phyloP scores from a whole-genome alignment of 1,140 invertebrate genomes.

The Diabrotica undecimpunctata region DNA sequence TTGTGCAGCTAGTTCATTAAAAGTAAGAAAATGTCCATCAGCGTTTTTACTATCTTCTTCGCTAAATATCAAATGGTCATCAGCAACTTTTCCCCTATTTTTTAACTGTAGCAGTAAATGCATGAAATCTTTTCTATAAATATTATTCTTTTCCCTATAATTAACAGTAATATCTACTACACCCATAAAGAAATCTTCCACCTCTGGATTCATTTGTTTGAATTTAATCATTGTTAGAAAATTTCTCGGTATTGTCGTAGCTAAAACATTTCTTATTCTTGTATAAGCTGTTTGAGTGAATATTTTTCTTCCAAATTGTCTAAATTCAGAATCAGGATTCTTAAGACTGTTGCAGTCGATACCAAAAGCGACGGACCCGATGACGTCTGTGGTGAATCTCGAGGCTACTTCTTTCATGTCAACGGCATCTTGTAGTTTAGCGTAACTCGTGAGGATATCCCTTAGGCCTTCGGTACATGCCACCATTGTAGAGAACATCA shows the following conservation, averaged over 20 bases:
- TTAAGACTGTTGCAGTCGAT: slow-evolving; percentile 43
- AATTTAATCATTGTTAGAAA: neutral
- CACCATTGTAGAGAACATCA: slow-evolving; percentile 43
- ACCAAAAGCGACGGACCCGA: slow-evolving; percentile 46
- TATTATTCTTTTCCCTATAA: slow-evolving; percentile 49
- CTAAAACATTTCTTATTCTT: slow-evolving; percentile 12
- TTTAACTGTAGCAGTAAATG: slow-evolving; percentile 53
- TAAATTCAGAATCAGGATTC: slow-evolving; percentile 49
- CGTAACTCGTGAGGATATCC: slow-evolving; percentile 43
- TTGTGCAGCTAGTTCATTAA: slow-evolving; percentile 45
- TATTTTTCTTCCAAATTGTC: slow-evolving; percentile 30
- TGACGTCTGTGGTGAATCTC: slow-evolving; percentile 26
- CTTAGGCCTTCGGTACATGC: slow-evolving; percentile 35
- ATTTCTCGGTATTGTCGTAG: neutral
- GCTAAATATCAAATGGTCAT: slow-evolving; percentile 32
- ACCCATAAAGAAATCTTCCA: slow-evolving; percentile 48
- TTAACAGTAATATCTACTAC: slow-evolving; percentile 16
- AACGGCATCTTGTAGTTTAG: slow-evolving; percentile 12
- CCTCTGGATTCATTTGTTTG: slow-evolving; percentile 4
- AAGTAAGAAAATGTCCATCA: slow-evolving; percentile 35
- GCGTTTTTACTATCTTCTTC: slow-evolving; percentile 18
- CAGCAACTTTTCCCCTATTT: slow-evolving; percentile 46
- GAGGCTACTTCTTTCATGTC: slow-evolving; percentile 15
- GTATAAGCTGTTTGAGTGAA: slow-evolving; percentile 1
- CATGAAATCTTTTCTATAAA: slow-evolving; percentile 54